Base-by-base conservation (phyloP, 2,797 vertebrate genomes). In the Urophycis tenuis region DNA sequence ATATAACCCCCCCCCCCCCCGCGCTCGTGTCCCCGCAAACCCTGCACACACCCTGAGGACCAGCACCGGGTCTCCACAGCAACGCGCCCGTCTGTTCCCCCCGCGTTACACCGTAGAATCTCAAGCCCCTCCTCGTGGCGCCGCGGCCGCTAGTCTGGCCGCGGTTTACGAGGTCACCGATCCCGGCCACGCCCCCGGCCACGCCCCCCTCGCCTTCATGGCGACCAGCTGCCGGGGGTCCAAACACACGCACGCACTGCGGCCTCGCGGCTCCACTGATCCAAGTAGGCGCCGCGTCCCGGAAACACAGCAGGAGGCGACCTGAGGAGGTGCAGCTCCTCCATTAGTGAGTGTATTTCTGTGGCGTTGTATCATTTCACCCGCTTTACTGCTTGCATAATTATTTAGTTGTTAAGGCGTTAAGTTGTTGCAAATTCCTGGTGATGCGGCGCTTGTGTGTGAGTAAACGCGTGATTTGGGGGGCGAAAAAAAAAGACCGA, bases 361-460 rank as follows among this genome's bases (percentile, higher is more conserved):
- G 91, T 90, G 85, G 89, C 78, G 87, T 81, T 79, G 87, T 91
- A 90, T 91, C 84, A 89, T 90, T 92, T 91, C 31, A 31, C 69
- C 85, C 80, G 88, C 88, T 91, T 87, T 90, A 79, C 81, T 86
- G 91, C 90, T 91, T 89, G 90, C 90, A 86, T 88, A 81, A 81
- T 77, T 89, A 90, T 87, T 89, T 90, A 87, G 73, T 87, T 86
- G 87, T 91, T 89, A 84, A 41, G 82, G 83, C 75, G 82, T 88
- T 87, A 75, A 34, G 80, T 85, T 85, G 25, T 78, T 83, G 80
- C 74, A 79, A 79, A 82, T 64, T 85, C 84, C 83, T 82, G 83
- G 89, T 90, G 87, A 85, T 87, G 85, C 85, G 84, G 72, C 69
- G 88, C 88, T 90, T 89, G 86, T 91, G 87, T 86, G 89, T 87